Base-by-base conservation (phyloP, 2,113 vertebrate genomes). In the Odobenus rosmarus region DNA sequence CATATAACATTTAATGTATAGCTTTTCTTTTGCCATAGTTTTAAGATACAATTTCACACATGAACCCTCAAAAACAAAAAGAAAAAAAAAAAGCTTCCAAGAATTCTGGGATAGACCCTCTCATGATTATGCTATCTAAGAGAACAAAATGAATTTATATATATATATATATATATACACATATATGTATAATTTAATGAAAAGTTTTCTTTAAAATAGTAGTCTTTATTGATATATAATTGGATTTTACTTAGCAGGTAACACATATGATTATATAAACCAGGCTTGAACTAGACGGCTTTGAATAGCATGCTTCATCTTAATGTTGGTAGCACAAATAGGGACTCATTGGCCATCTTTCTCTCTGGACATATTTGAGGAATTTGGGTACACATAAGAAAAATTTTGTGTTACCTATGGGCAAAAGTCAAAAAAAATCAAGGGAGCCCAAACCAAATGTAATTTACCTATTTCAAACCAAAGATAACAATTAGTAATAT, bases 21-120 rank as follows among this genome's bases (percentile, higher is more conserved):
- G 10, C 13, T 51, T 49, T 86, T 84, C 16, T 76, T 51, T 33
- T 80, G 4, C 5, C 3, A 28, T 80, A 23, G 10, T 90, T 69
- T 49, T 86, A 85, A 83, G 16, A 55, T 84, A 74, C 4, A 88
- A 9, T 74, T 80, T 90, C 49, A 79, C 26, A 94, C 7, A 81
- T 51, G 33, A 76, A 2, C 3, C 19, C 42, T 42, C 16, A 33
- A 46, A 71, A 74, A 74, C 71, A 26, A 74, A 71, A 74, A 64
- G 62, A 64, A 64, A 64, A 64, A 64, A 64, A 72, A 79, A 85
- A 15, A 57, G 7, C 23, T 42, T 36, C 1, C 13, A 53, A 84
- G 5, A 85, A 49, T 24, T 88, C 74, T 57, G 9, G 2, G 2
- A 8, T 42, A 91, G 33, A n/a, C 1, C 0, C n/a, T 69, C 0